Base-by-base conservation (phyloP, 2,113 vertebrate genomes). In the Cranoglanis bouderius region DNA sequence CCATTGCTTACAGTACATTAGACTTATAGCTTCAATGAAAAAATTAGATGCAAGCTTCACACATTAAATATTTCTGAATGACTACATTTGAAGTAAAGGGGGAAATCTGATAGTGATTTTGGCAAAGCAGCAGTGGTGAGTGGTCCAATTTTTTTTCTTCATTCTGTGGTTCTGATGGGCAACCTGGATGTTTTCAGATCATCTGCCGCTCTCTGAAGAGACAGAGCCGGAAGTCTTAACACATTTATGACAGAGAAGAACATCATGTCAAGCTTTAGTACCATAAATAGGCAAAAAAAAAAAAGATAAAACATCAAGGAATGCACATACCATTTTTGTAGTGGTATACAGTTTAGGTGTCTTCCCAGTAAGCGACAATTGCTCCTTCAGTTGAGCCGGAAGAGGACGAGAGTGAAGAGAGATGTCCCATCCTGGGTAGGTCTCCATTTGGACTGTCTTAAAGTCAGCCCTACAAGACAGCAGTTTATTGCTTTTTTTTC, bases 401-500 rank as follows among this genome's bases (percentile, higher is more conserved):
- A 87, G 65, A 38, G 88, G 91, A 4, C 63, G 86, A 29, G 43
- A 65, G 2, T 90, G 57, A 3, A 49, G 3, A 51, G 49, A 57
- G 24, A 84, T 89, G 57, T 93, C 89, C 96, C 95, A 95, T 35
- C 92, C 88, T 5, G 92, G 90, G 55, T 89, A 95, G 4, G 90
- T 88, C 72, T 95, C 93, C 91, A 93, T 95, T 78, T 95, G 94
- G 43, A 95, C 86, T 0, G 93, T 95, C 88, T 89, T 94, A 83
- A 94, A 96, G 3, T 96, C 91, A 8, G 92, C 92, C 91, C 96
- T 96, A 90, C 78, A 40, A 12, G 74, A 90, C 35, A 89, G 29
- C 85, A 26, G 19, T 40, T 55, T 49, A 78, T 49, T 78, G 12
- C 43, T 49, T 32, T 75, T 75, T 26, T 51, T 67, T 29, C 6